Evolutionary conservation across 2,888 invertebrate genomes (phyloP), one percentile per base, ranked within the genome.

Genomic region (Drosophila hawaiiensis): DNA sequence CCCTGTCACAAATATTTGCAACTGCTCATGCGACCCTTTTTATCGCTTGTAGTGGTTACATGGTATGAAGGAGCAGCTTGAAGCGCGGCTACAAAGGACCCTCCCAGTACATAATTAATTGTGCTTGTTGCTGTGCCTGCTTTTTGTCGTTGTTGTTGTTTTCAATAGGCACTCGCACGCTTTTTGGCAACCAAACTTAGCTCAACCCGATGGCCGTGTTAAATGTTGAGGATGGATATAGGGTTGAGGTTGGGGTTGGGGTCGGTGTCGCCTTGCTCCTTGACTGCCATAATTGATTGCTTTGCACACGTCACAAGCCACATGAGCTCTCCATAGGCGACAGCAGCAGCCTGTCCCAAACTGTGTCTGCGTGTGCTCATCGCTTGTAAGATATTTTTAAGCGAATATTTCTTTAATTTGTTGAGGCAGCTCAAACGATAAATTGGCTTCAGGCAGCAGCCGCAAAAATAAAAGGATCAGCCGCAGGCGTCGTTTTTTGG

Each of bases 271-370:
- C 70, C 70, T 47, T 62, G 54, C 78, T 81, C 54, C 65, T 81
- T 77, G 78, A 77, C 82, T 75, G 82, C 68, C 90, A 73, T 91
- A 91, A 85, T 91, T 85, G 84, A 85, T 85, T 86, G 90, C 83
- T 81, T 77, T 67, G 87, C 81, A 90, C 91, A 90, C 89, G 80
- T 84, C 89, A 76, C 77, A 70, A 53, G 67, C 70, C 73, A 80
- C 73, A 83, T 60, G 68, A 76, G 66, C 54, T 53, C 59, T 52
- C 12, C 39, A 31, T 25, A 31, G 55, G 29, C 22, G n/a, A 43
- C 64, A 52, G 14, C 37, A 37, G 35, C 60, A n/a, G 41, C 49
- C 5, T 58, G 29, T 16, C 58, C 41, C n/a, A 41, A 63, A 68
- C 73, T 39, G 50, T 67, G 55, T 47, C 68, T 54, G 41, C 28